Percentiles rank a stretch among this genome's conserved stretches.
These are phyloP conservation scores for Nomada hirtipes DNA, from an alignment of 2,888 invertebrate genomes.

Conservation along the genomic window DNA sequence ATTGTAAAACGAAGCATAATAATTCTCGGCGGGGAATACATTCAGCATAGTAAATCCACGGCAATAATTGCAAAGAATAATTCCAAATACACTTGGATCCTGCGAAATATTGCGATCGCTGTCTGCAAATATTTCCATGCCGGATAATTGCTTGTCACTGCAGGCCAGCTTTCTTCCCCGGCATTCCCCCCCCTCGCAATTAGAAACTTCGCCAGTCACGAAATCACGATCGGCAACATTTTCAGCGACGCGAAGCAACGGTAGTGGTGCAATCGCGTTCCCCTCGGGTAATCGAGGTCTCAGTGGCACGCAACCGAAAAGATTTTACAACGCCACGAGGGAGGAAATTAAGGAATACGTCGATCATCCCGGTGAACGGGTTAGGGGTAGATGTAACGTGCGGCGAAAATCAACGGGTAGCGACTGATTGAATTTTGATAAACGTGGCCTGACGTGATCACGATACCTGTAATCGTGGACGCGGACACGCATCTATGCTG, in stretches of 20 bases:
- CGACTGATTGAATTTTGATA: conserved; percentile 33
- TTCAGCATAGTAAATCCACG: too few relatives aligned
- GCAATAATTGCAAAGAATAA: too few relatives aligned
- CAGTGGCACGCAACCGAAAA: conserved; percentile 5
- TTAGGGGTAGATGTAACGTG: not conserved
- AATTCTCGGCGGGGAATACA: too few relatives aligned
- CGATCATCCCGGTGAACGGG: not conserved
- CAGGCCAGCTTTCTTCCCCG: not conserved
- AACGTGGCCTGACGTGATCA: conserved; percentile 17
- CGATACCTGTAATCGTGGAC: conserved; percentile 14
- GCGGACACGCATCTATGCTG: conserved; percentile 22
- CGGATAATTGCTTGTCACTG: not conserved
- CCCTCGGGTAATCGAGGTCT: not conserved
- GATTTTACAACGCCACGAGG: not conserved
- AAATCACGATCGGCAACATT: not conserved
- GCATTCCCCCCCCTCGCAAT: not conserved
- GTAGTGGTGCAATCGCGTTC: not conserved
- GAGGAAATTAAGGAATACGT: not conserved
- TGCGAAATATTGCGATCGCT: too few relatives aligned
- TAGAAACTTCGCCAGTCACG: conserved; percentile 12
- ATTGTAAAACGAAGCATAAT: not conserved
- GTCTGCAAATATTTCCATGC: too few relatives aligned
- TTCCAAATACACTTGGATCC: too few relatives aligned
- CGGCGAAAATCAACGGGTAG: conserved; percentile 28
- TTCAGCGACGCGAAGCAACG: not conserved